A percentile compares a stretch with the other conserved stretches of the same genome.
Conservation (phyloP, 2,888 invertebrate species). For the Mongoloraphidia duomilia region DNA sequence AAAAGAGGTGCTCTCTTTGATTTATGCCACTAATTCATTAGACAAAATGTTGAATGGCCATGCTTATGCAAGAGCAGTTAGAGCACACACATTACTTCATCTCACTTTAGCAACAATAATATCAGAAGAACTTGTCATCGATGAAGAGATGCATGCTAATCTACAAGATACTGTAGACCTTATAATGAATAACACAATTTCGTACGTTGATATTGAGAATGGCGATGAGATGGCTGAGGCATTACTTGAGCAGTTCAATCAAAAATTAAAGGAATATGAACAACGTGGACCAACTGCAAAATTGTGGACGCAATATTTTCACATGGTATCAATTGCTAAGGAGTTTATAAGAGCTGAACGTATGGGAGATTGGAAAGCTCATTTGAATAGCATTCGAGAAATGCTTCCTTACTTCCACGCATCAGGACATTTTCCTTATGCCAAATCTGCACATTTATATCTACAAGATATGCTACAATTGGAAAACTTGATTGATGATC, state of each 20-base stretch:
- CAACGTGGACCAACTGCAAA: slow-evolving; percentile 22
- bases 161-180: slow-evolving; percentile 13
- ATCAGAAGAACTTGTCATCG: slow-evolving; percentile 20
- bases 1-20: slow-evolving; percentile 18
- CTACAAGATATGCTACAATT: too few relatives aligned
- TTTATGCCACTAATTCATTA: slow-evolving; percentile 18
- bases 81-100: slow-evolving; percentile 19
- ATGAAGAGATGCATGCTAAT: slow-evolving; percentile 18
- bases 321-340: slow-evolving; percentile 23
- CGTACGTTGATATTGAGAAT: slow-evolving; percentile 21
- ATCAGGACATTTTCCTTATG: too few relatives aligned
- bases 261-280: slow-evolving; percentile 19
- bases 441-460: slow-evolving; percentile 16
- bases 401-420: slow-evolving; percentile 25
- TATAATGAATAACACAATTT: slow-evolving; percentile 18
- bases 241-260: slow-evolving; percentile 19
- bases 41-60: slow-evolving; percentile 20
- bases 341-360: slow-evolving; percentile 26
- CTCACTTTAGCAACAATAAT: slow-evolving; percentile 21
- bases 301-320: slow-evolving; percentile 23
- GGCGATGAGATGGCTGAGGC: slow-evolving; percentile 14
- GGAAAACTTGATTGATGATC: slow-evolving; percentile 21
- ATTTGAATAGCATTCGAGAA: slow-evolving; percentile 23
- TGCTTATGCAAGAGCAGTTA: slow-evolving; percentile 17
- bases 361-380: slow-evolving; percentile 25